Evolutionary conservation across 2,888 invertebrate genomes (phyloP).

Genomic region (Heliconius charithonia): DNA sequence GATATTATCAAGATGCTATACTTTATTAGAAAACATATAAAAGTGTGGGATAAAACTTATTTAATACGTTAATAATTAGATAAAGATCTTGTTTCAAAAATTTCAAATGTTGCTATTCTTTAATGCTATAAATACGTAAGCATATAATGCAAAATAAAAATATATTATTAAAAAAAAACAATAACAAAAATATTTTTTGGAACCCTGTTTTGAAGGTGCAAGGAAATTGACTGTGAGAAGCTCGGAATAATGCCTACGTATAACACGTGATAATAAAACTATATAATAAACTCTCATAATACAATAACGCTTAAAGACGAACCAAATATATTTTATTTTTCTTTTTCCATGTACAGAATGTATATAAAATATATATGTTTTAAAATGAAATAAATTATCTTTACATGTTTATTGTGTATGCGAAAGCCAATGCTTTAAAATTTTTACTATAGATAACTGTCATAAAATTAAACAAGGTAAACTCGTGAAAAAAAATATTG

Average conservation of each 20-base stretch:
- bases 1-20: too few species aligned
- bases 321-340: conserved; percentile 30
- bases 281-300: conserved; percentile 28
- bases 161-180: neutral
- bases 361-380: conserved; percentile 11
- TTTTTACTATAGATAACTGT: neutral
- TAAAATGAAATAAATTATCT: neutral
- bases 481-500: neutral
- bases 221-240: conserved; percentile 32
- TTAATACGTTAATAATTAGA: too few species aligned
- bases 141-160: neutral
- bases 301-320: conserved; percentile 25
- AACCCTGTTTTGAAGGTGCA: conserved; percentile 43
- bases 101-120: neutral
- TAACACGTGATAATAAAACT: conserved; percentile 11
- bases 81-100: too few species aligned
- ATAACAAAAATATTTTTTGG: neutral
- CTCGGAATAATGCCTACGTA: conserved; percentile 36
- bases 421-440: neutral
- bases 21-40: too few species aligned
- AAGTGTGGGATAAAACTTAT: too few species aligned
- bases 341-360: neutral
- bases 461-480: neutral
- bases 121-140: too few species aligned
- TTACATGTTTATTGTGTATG: neutral